Evolutionary conservation across 1,140 invertebrate genomes (phyloP), one percentile per base, ranked within the genome.

Genomic region (Drosophila aff.): DNA sequence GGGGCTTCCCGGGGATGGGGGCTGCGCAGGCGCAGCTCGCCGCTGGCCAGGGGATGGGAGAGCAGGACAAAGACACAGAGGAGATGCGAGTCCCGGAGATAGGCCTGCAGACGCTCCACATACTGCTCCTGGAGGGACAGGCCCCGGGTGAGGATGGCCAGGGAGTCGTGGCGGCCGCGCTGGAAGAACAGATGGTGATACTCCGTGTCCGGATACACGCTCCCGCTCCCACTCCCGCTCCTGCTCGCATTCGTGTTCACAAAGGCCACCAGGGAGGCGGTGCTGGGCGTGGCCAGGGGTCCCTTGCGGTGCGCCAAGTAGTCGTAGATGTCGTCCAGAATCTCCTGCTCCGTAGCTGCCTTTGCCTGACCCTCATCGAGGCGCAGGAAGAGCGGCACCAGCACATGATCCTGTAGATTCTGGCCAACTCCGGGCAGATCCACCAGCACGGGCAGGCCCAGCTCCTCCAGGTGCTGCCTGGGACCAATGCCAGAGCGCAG

Each of bases 1-100:
- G 97, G 97, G 43, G 95, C 93, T 9, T 96, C 94, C 16, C 94
- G 94, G 0, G 96, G 96, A 93, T 98, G 95, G 3, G 93, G 94
- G 2, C 95, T 95, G 55, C 92, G 93, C 3, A 98, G 91, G 18
- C 93, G 94, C n/a, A 98, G 59, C 31, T 94, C 93, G 2, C 97
- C 97, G 60, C 93, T 93, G 3, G 96, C 96, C 91, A 95, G 94
- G 1, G 97, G 97, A 91, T 96, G 94, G 3, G 97, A 93, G 3
- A 97, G 82, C 82, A 97, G 95, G 0, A 96, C 95, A 65, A 96
- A 93, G 8, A 96, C 93, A n/a, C 77, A 68, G 3, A 92, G n/a
- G 6, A 92, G 4, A 33, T 92, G 72, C 0, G 71, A 46, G 8
- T 58, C 18, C 10, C 31, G 18, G 0, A 91, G 44, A 2, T 49